Percentiles rank a stretch among this genome's conserved stretches.
phyloP scores from a whole-genome alignment of 2,888 invertebrate genomes.

The Tinea pellionella region DNA sequence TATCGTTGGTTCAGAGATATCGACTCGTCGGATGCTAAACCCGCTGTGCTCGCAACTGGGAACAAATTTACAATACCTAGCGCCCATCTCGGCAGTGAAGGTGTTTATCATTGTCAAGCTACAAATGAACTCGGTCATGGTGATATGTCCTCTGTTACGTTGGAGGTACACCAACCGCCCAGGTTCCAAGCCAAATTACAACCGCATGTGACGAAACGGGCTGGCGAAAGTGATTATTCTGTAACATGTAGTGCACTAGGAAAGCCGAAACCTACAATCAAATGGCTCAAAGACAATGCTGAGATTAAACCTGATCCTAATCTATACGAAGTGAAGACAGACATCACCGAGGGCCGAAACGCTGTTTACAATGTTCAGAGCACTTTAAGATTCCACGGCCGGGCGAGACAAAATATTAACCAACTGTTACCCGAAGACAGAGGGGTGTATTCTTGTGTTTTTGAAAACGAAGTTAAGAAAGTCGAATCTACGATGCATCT shows the following conservation, averaged over 20 bases:
- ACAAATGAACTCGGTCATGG: slow-evolving; percentile 90
- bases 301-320: slow-evolving; percentile 82
- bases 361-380: slow-evolving; percentile 87
- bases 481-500: slow-evolving; percentile 91
- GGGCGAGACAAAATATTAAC: slow-evolving; percentile 79
- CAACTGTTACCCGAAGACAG: slow-evolving; percentile 85
- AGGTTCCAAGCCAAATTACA: slow-evolving; percentile 85
- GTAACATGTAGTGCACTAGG: slow-evolving; percentile 89
- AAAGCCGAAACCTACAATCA: slow-evolving; percentile 85
- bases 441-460: slow-evolving; percentile 88
- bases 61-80: slow-evolving; percentile 87
- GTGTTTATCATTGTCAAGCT: slow-evolving; percentile 90
- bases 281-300: slow-evolving; percentile 87
- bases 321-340: slow-evolving; percentile 84
- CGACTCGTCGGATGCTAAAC: slow-evolving; percentile 69
- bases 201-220: slow-evolving; percentile 82
- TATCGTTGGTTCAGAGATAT: slow-evolving; percentile 91
- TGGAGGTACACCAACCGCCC: slow-evolving; percentile 91
- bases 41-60: slow-evolving; percentile 79
- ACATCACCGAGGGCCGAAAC: slow-evolving; percentile 80
- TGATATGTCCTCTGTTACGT: slow-evolving; percentile 82
- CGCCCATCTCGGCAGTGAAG: slow-evolving; percentile 87
- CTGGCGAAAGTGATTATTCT: slow-evolving; percentile 82
- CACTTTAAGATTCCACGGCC: slow-evolving; percentile 82
- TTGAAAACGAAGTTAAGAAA: slow-evolving; percentile 89